Evolutionary conservation across 1,140 invertebrate genomes (phyloP).

Genomic region (Anastrepha ludens): DNA sequence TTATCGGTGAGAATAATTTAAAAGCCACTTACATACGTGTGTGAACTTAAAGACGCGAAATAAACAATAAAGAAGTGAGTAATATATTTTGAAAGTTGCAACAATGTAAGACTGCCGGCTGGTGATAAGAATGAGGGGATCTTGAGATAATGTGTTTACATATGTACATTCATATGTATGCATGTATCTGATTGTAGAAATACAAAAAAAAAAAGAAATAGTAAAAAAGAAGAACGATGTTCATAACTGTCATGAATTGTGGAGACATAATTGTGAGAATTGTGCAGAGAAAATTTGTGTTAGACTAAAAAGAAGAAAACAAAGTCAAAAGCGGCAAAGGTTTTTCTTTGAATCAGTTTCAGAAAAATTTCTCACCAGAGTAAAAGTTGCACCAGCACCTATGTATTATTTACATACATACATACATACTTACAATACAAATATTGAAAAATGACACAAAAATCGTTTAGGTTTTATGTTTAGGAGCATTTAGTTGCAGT

Average conservation of each 20-base stretch:
- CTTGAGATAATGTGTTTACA: neutral
- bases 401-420: neutral
- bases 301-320: neutral
- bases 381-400: neutral
- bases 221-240: neutral
- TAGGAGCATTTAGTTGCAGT: neutral
- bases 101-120: neutral
- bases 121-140: neutral
- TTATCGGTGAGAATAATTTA: neutral
- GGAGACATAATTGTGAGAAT: too few species aligned
- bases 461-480: too few species aligned
- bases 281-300: neutral
- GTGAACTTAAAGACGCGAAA: too few species aligned
- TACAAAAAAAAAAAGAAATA: neutral
- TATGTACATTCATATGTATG: neutral
- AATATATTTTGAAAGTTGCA: neutral
- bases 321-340: neutral
- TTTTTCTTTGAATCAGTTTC: neutral
- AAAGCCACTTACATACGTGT: neutral
- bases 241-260: neutral
- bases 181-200: too few species aligned
- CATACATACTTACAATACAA: slow-evolving; percentile 1
- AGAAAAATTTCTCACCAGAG: neutral
- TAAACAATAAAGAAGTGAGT: too few species aligned
- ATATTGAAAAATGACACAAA: neutral